Conservation (phyloP, 2,113 vertebrate species). For the Oriolus oriolus region DNA sequence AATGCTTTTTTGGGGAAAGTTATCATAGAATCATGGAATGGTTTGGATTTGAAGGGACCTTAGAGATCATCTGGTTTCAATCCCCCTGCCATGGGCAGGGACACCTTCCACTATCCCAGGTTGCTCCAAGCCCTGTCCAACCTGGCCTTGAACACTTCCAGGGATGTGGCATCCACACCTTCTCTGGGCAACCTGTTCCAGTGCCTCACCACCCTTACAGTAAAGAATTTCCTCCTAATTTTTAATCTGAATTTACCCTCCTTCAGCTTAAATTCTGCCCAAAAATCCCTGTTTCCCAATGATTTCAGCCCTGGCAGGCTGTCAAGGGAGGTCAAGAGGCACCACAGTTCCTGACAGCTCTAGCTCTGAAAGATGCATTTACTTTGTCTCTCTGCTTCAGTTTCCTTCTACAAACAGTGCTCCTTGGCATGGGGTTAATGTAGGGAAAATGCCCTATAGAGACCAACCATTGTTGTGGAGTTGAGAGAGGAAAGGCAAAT, state of each 20-base stretch:
- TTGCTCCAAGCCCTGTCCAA: neutral
- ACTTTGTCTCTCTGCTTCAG: neutral
- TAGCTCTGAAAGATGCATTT: neutral
- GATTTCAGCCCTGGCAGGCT: neutral
- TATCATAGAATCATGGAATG: neutral
- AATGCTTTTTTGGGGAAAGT: neutral
- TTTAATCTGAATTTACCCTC: neutral
- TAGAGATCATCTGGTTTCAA: neutral
- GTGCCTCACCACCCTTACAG: no score
- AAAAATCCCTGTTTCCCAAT: neutral
- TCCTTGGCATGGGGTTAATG: neutral
- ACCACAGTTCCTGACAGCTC: neutral
- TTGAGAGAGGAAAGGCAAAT: neutral
- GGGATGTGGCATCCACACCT: neutral
- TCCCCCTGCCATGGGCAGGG: neutral
- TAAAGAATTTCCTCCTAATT: neutral
- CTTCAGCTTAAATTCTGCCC: neutral
- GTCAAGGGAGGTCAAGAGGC: neutral
- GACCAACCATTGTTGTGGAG: neutral
- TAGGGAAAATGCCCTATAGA: neutral
- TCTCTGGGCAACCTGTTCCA: neutral
- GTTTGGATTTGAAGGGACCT: neutral
- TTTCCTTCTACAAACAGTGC: neutral
- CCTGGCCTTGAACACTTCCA: neutral
- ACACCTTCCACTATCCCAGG: fast-evolving